phyloP scores from a whole-genome alignment of 2,888 invertebrate genomes.

The Drosophila glabriapex region DNA sequence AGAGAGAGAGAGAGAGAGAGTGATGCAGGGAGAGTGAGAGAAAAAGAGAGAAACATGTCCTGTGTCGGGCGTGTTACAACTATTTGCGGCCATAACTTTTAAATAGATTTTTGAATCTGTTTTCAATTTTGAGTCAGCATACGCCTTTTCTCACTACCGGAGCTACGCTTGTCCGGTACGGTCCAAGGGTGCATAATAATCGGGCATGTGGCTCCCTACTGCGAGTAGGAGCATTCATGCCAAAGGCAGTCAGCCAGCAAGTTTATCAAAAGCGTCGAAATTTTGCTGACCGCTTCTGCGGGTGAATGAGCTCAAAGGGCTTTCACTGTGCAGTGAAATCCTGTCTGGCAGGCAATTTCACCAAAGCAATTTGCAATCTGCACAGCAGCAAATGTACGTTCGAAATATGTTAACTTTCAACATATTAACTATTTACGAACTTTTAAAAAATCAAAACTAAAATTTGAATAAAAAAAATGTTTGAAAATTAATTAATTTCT shows the following conservation, averaged over 20 bases:
- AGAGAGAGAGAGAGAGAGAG: not conserved
- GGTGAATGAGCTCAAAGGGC: constrained; percentile 2
- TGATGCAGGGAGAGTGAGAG: not conserved
- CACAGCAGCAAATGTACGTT: not conserved
- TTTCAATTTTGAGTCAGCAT: constrained; percentile 41
- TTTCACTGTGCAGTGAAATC: not conserved
- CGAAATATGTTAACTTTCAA: not conserved
- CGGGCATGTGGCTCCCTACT: constrained; percentile 2
- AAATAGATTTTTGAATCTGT: constrained; percentile 69
- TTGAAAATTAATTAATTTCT: not conserved
- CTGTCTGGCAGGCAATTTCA: constrained; percentile 8
- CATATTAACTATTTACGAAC: not conserved
- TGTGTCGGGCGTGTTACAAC: constrained; percentile 38
- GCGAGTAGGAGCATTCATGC: constrained; percentile 6
- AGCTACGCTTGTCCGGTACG: not conserved
- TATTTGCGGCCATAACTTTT: constrained; percentile 68
- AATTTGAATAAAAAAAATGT: not conserved
- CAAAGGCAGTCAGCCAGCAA: constrained; percentile 6
- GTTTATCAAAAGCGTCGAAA: constrained; percentile 13
- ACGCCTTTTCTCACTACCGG: not conserved
- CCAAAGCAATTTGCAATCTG: constrained; percentile 10
- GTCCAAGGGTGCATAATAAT: constrained; percentile 10
- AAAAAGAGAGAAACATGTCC: not conserved
- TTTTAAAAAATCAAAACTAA: not conserved
- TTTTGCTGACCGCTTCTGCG: constrained; percentile 6